Evolutionary conservation across 1,140 invertebrate species (phyloP).

Genomic region (Eumeta japonica): DNA sequence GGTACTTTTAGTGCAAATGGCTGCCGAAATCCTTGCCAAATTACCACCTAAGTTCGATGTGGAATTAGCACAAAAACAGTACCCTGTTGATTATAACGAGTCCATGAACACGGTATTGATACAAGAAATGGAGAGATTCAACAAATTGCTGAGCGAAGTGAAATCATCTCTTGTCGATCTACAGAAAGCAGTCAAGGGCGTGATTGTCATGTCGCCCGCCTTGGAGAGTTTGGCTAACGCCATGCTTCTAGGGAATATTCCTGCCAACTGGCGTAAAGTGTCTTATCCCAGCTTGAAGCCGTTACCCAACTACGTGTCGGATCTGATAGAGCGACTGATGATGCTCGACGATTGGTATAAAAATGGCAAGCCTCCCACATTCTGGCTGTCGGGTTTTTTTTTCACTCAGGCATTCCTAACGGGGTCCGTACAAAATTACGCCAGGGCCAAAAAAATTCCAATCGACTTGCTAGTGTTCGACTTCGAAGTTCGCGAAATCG

Average conservation of each 20-base stretch:
- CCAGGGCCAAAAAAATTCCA: slow-evolving; percentile 81
- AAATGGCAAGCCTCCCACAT: slow-evolving; percentile 74
- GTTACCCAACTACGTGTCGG: slow-evolving; percentile 78
- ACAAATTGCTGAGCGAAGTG: slow-evolving; percentile 69
- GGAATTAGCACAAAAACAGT: slow-evolving; percentile 67
- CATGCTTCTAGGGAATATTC: slow-evolving; percentile 72
- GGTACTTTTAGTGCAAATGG: slow-evolving; percentile 45
- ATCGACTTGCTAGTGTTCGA: slow-evolving; percentile 85
- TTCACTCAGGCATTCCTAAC: slow-evolving; percentile 94
- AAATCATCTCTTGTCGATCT: slow-evolving; percentile 67
- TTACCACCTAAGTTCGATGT: slow-evolving; percentile 75
- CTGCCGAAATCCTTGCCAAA: slow-evolving; percentile 72
- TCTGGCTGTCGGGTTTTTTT: slow-evolving; percentile 94
- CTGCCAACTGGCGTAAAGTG: slow-evolving; percentile 74
- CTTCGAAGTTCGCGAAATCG: slow-evolving; percentile 65
- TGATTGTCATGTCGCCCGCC: slow-evolving; percentile 82
- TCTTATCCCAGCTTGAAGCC: slow-evolving; percentile 92
- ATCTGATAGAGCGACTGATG: slow-evolving; percentile 78
- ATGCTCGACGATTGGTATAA: slow-evolving; percentile 78
- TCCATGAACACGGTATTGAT: slow-evolving; percentile 93
- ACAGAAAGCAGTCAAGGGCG: slow-evolving; percentile 81
- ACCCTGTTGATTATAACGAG: slow-evolving; percentile 81
- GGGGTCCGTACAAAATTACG: slow-evolving; percentile 88
- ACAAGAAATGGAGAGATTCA: slow-evolving; percentile 90
- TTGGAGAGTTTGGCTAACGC: slow-evolving; percentile 71